Evolutionary conservation across 2,888 invertebrate genomes (phyloP).

Genomic region (Limenitis camilla): DNA sequence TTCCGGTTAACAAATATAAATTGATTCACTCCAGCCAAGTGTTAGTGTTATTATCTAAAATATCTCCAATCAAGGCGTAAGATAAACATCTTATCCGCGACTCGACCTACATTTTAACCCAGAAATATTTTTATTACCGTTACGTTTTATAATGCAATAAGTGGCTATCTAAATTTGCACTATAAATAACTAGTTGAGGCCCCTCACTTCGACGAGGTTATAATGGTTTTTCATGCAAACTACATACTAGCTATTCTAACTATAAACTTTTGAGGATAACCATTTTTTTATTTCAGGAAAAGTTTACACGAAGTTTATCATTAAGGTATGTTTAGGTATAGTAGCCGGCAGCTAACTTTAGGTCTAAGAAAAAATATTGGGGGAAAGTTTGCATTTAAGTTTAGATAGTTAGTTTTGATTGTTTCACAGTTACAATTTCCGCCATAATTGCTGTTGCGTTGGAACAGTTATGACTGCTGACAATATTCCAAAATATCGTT

Average conservation of each 20-base stretch:
- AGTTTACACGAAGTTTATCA: too few relatives aligned
- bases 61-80: background rate
- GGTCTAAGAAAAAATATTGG: too few relatives aligned
- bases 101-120: conserved; percentile 14
- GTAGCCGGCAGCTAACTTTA: too few relatives aligned
- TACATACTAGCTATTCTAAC: background rate
- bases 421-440: too few relatives aligned
- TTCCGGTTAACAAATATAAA: background rate
- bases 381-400: too few relatives aligned
- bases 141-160: background rate
- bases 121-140: conserved; percentile 7
- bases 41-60: background rate
- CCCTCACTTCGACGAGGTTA: background rate
- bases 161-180: too few relatives aligned
- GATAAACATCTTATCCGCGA: conserved; percentile 11
- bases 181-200: background rate
- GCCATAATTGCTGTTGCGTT: too few relatives aligned
- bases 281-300: too few relatives aligned
- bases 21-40: background rate
- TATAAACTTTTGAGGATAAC: background rate
- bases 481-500: too few relatives aligned
- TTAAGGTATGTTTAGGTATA: too few relatives aligned
- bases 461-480: too few relatives aligned
- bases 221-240: background rate
- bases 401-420: too few relatives aligned